These are phyloP conservation scores for Chlamydotis undulata DNA, from an alignment of 2,113 vertebrate genomes.

Conservation along the genomic window DNA sequence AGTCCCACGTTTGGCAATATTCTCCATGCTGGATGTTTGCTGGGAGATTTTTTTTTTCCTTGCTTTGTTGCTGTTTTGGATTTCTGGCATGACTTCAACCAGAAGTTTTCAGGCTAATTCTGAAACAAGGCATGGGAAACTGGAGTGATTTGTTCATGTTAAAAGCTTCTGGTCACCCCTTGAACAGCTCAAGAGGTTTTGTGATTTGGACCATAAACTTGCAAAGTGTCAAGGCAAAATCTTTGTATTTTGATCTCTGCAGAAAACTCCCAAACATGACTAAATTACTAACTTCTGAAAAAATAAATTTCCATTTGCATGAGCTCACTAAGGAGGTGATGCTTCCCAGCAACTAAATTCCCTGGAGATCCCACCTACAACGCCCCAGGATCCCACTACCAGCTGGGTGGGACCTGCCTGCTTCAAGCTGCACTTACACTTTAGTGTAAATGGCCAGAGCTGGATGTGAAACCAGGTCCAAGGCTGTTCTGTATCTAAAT, in stretches of 20 bases:
- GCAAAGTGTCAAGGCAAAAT: not conserved
- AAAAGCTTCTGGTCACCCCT: not conserved
- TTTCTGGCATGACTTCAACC: slow-evolving; percentile 33
- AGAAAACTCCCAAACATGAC: not conserved
- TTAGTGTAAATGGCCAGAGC: not conserved
- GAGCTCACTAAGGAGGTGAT: not conserved
- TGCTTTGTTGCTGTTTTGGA: slow-evolving; percentile 37
- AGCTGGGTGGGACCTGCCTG: not conserved
- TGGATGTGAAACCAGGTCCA: not conserved
- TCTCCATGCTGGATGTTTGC: not conserved
- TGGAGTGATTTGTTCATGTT: not conserved
- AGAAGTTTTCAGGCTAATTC: slow-evolving; percentile 34
- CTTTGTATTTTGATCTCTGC: not conserved
- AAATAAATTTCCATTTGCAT: not conserved
- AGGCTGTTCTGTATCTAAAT: not conserved
- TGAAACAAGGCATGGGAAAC: slow-evolving; percentile 27
- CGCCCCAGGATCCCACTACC: not conserved
- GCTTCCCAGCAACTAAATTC: slow-evolving; percentile 28
- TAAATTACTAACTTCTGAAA: not conserved
- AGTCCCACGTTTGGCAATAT: slow-evolving; percentile 13
- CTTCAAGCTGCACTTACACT: not conserved
- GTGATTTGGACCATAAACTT: not conserved
- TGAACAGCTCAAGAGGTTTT: not conserved
- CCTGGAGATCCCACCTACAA: not conserved
- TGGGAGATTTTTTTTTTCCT: not conserved